These are phyloP conservation scores for Monopterus albus DNA, from an alignment of 2,113 vertebrate genomes.

Conservation along the genomic window DNA sequence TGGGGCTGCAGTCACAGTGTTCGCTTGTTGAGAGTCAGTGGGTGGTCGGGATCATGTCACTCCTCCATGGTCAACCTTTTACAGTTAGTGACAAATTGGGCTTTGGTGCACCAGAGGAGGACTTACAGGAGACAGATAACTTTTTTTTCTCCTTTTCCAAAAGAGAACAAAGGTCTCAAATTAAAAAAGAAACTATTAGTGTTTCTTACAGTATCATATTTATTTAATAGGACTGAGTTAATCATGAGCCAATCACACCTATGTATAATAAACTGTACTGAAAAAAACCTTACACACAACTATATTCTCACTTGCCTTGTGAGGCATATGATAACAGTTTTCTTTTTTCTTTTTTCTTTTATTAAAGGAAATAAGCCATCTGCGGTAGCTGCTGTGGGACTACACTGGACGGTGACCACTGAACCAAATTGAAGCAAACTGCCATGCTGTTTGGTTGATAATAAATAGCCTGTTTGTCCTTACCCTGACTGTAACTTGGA, in stretches of 20 bases:
- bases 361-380: constrained; percentile 28
- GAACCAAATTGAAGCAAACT: constrained; percentile 61
- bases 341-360: neutral
- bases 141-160: neutral
- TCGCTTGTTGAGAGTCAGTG: neutral
- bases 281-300: too few species aligned
- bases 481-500: constrained; percentile 16
- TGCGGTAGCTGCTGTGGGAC: constrained; percentile 38
- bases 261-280: constrained; percentile 47
- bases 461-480: constrained; percentile 35
- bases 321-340: constrained; percentile 11
- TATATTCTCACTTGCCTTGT: constrained; percentile 13
- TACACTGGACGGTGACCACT: constrained; percentile 23
- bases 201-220: constrained; percentile 45
- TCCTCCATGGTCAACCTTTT: neutral
- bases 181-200: constrained; percentile 55
- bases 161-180: constrained; percentile 43
- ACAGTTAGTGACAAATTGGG: neutral
- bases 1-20: neutral
- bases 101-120: too few species aligned
- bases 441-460: constrained; percentile 43
- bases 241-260: constrained; percentile 41
- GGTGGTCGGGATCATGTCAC: neutral
- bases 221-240: constrained; percentile 29
- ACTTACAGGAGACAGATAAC: too few species aligned